Evolutionary conservation across 2,113 vertebrate species (phyloP).

Genomic region (Sarotherodon lohbergeri): DNA sequence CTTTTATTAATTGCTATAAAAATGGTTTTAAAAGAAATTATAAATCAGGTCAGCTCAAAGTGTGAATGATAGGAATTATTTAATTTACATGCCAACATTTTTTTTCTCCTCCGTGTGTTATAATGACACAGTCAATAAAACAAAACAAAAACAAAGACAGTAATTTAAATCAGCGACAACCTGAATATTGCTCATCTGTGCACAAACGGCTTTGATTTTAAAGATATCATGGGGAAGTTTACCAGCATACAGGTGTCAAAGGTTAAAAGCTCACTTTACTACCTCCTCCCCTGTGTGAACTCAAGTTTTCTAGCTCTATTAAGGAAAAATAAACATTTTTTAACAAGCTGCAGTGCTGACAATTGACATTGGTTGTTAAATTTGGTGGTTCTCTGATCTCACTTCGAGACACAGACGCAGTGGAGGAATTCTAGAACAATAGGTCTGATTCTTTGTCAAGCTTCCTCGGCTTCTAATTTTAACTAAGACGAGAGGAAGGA

Average conservation of each 20-base stretch:
- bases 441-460: slow-evolving; percentile 29
- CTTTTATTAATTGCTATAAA: neutral
- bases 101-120: neutral
- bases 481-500: slow-evolving; percentile 35
- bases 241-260: neutral
- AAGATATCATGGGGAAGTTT: neutral
- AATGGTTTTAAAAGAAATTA: neutral
- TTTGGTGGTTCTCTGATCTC: slow-evolving; percentile 11
- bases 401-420: neutral
- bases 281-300: neutral
- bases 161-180: neutral
- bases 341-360: neutral
- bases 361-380: neutral
- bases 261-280: neutral
- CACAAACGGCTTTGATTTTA: neutral
- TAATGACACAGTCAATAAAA: neutral
- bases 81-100: neutral
- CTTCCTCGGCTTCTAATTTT: slow-evolving; percentile 66
- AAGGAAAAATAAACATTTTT: neutral
- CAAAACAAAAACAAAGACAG: neutral
- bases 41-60: neutral
- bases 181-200: neutral
- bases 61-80: neutral
- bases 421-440: slow-evolving; percentile 58
- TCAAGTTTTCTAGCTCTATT: neutral